Percentiles rank a stretch among this genome's conserved stretches.
phyloP scores from a whole-genome alignment of 92 coral and sea anemone species.

The Zoanthus solanderi region DNA sequence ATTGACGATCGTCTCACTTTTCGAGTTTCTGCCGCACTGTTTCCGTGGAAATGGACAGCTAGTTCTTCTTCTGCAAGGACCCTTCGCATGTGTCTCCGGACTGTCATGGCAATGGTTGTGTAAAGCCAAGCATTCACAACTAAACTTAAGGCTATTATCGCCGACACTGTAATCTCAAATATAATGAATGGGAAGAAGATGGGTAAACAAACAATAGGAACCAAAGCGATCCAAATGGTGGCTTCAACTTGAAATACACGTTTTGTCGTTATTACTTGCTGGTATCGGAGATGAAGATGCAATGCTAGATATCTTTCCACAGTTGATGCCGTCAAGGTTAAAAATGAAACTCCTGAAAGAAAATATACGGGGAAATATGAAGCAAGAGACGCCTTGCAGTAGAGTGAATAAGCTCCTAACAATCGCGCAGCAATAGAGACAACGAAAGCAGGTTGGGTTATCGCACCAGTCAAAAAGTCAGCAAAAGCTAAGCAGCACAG shows the following conservation, averaged over 20 bases:
- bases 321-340: conserved; percentile 55
- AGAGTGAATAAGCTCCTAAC: conserved; percentile 21
- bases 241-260: conserved; percentile 41
- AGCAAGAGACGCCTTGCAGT: conserved; percentile 50
- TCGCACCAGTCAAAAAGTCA: conserved; percentile 55
- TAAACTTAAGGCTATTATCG: neutral
- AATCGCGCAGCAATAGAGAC: conserved; percentile 29
- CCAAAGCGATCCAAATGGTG: conserved; percentile 12
- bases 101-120: conserved; percentile 15
- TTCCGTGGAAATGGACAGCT: conserved; percentile 24
- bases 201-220: conserved; percentile 18
- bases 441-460: conserved; percentile 51
- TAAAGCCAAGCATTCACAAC: conserved; percentile 10
- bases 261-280: conserved; percentile 36
- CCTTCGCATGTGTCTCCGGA: conserved; percentile 10
- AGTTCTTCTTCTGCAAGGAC: conserved; percentile 23
- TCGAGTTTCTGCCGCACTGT: conserved; percentile 13
- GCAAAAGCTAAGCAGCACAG: conserved; percentile 59
- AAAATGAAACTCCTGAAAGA: conserved; percentile 48
- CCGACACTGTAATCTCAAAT: conserved; percentile 25
- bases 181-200: neutral
- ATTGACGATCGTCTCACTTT: conserved; percentile 18
- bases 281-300: conserved; percentile 49
- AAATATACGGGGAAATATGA: conserved; percentile 29
- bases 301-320: conserved; percentile 59